A percentile compares a stretch with the other conserved stretches of the same genome.
Evolutionary conservation across 2,113 vertebrate species (phyloP).

Genomic region (Mobula hypostoma): DNA sequence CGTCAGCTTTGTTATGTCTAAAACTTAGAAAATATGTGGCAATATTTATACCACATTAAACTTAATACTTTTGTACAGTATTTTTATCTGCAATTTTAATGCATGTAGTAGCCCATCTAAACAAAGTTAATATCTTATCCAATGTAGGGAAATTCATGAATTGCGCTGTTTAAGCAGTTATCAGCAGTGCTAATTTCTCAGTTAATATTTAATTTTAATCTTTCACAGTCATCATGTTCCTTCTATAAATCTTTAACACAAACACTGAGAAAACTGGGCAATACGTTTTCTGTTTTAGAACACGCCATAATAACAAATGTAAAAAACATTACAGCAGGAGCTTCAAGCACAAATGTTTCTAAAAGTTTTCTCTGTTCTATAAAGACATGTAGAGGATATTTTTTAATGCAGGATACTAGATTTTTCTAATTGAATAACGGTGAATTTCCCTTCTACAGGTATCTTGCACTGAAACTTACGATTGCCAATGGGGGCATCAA

Average conservation of each 20-base stretch:
- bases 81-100: not conserved
- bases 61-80: not conserved
- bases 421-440: not conserved
- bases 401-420: not conserved
- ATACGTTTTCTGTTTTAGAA: not conserved
- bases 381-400: not conserved
- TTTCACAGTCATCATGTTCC: not conserved
- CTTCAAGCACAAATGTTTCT: not conserved
- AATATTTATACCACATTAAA: not conserved
- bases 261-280: not conserved
- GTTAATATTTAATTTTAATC: not conserved
- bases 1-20: not conserved
- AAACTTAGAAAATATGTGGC: not conserved
- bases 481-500: not conserved
- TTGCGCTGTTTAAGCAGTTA: not conserved
- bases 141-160: not conserved
- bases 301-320: not conserved
- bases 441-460: not conserved
- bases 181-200: not conserved
- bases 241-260: not conserved
- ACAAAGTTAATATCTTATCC: not conserved
- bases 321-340: not conserved
- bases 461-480: not conserved
- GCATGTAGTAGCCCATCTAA: not conserved
- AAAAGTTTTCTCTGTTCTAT: not conserved